Conservation (phyloP, 2,888 invertebrate genomes). For the Psylliodes chrysocephalus region DNA sequence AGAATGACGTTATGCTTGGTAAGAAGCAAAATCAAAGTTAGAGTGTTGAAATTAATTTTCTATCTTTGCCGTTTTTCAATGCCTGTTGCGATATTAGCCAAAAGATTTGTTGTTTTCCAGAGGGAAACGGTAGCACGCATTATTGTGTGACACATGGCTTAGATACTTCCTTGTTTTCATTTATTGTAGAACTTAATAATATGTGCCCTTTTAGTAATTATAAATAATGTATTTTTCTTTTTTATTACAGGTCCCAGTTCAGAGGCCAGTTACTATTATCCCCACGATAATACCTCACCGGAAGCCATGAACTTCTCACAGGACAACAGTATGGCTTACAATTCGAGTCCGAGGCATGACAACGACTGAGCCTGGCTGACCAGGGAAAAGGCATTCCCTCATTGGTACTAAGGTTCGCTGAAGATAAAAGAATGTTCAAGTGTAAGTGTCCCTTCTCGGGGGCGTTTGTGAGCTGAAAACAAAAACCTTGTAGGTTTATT, state of each 20-base stretch:
- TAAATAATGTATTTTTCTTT: too few relatives aligned
- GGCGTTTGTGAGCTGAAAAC: conserved; percentile 3
- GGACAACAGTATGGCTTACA: conserved; percentile 71
- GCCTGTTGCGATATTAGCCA: too few relatives aligned
- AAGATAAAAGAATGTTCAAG: conserved; percentile 21
- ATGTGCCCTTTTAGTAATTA: too few relatives aligned
- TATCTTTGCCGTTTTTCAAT: too few relatives aligned
- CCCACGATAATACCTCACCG: conserved; percentile 77
- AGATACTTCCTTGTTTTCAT: too few relatives aligned
- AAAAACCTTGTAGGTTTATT: conserved; percentile 37
- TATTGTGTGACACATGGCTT: too few relatives aligned
- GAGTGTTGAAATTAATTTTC: too few relatives aligned
- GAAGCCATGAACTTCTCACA: conserved; percentile 77
- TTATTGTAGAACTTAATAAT: too few relatives aligned
- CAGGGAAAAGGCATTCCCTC: conserved; percentile 62
- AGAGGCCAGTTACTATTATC: conserved; percentile 72
- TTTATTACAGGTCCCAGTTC: conserved; percentile 60
- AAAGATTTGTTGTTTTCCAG: too few relatives aligned
- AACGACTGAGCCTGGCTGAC: conserved; percentile 81
- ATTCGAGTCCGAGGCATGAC: conserved; percentile 76
- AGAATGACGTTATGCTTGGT: too few relatives aligned
- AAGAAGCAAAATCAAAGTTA: too few relatives aligned
- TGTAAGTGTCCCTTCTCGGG: conserved; percentile 14
- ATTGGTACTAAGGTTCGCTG: conserved; percentile 57
- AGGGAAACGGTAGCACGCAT: too few relatives aligned